phyloP scores from a whole-genome alignment of 2,888 invertebrate species.

The Corbicula japonica region DNA sequence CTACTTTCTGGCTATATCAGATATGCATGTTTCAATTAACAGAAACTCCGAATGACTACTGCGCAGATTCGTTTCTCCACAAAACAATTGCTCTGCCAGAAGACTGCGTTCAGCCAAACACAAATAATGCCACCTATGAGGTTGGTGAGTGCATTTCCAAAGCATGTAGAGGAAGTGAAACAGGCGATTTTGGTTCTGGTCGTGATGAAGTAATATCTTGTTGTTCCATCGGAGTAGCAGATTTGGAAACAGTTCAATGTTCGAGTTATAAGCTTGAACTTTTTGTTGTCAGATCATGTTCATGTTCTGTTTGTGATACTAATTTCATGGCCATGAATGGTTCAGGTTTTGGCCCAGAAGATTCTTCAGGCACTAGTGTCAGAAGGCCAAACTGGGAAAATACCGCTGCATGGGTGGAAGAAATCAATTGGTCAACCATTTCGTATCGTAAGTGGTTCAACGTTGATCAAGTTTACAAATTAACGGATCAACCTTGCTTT shows the following conservation, averaged over 20 bases:
- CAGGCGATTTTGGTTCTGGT: neutral
- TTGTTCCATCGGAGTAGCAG: neutral
- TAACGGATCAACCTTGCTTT: neutral
- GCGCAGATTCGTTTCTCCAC: neutral
- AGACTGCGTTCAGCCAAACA: constrained; percentile 2
- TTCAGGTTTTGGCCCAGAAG: neutral
- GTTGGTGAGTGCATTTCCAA: neutral
- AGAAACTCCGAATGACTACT: constrained; percentile 5
- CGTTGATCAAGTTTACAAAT: neutral
- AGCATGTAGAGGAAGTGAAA: neutral
- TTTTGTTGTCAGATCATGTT: constrained; percentile 8
- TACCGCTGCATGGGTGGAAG: constrained; percentile 14
- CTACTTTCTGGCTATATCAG: too few relatives aligned
- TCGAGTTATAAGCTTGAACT: neutral
- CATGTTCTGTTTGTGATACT: neutral
- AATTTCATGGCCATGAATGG: neutral
- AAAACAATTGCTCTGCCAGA: constrained; percentile 1
- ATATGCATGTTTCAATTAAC: neutral
- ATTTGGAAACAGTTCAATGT: constrained; percentile 9
- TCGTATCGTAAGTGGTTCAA: constrained; percentile 3
- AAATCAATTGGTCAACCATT: constrained; percentile 12
- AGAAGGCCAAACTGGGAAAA: neutral
- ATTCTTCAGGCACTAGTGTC: neutral
- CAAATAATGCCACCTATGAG: constrained; percentile 2
- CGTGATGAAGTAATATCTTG: constrained; percentile 1